Evolutionary conservation across 2,797 vertebrate species (phyloP).

Genomic region (Neosalanx taihuensis): DNA sequence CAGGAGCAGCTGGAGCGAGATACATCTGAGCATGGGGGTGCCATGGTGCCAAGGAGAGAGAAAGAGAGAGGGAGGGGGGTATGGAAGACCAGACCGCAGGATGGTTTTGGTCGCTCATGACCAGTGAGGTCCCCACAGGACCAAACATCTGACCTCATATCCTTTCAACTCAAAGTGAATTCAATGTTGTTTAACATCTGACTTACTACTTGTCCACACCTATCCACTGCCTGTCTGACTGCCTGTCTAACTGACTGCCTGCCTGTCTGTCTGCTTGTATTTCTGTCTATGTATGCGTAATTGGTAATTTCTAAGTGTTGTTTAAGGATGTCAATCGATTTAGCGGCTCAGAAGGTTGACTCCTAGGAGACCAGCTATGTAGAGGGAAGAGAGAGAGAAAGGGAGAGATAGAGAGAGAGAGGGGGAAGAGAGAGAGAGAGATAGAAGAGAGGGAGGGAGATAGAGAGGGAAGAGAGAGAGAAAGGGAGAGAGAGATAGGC

Average conservation of each 20-base stretch:
- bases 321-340: slow-evolving; percentile 42
- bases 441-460: no score
- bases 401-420: slow-evolving; percentile 16
- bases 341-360: slow-evolving; percentile 24
- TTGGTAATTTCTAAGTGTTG: slow-evolving; percentile 25
- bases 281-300: slow-evolving; percentile 30
- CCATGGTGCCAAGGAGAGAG: no score
- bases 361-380: slow-evolving; percentile 46
- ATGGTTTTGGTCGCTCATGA: not conserved
- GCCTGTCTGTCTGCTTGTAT: not conserved
- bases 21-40: not conserved
- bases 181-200: no score
- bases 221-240: not conserved
- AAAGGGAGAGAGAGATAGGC: no score
- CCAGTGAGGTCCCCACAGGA: not conserved
- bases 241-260: not conserved
- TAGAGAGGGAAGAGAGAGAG: no score
- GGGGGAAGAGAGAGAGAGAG: no score
- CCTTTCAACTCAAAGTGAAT: not conserved
- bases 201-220: no score
- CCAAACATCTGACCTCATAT: slow-evolving; percentile 1
- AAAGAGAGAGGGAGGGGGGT: not conserved
- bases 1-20: not conserved
- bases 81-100: not conserved
- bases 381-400: slow-evolving; percentile 35